Evolutionary conservation across 2,797 vertebrate species (phyloP), one percentile per base, ranked within the genome.

Genomic region (Urosaurus nigricauda): DNA sequence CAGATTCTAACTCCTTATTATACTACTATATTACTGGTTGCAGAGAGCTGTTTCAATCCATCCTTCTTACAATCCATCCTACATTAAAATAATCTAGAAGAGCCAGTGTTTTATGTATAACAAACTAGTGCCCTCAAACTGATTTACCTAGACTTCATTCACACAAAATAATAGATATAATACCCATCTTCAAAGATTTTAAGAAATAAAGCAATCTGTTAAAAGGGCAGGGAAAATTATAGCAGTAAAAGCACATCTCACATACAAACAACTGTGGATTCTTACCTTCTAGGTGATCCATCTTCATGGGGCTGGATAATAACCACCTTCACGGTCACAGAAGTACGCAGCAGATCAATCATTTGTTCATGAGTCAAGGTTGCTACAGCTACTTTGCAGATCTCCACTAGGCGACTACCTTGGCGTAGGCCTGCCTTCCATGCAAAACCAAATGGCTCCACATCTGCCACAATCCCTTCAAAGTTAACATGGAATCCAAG

Each of bases 401-500:
- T 99, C 96, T 99, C 98, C 89, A 99, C 99, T n/a, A 99, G 96
- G 1, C 99, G 98, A 94, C 99, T 99, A 86, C 99, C 99, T 91
- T 99, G 99, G 82, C 98, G 97, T 7, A 99, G 96, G 24, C 99
- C 98, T 0, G 99, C 98, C 94, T 99, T 99, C 99, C 99, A 99
- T 17, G 99, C 99, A 35, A 98, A 99, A 85, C 99, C 99, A 13
- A 99, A 99, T 14, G 99, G 98, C 93, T 99, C 99, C 92, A 99
- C 99, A 0, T 99, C 99, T 0, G 99, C 99, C 85, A 99, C 99
- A 7, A 99, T 99, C 37, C 99, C 99, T 95, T 99, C 99, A 60
- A 99, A 99, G 94, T 99, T 99, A 89, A 99, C 98, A 0, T 99
- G 99, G 96, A 99, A 99, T 32, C 99, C 99, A 0, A 99, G 98